Evolutionary conservation across 2,888 invertebrate genomes (phyloP).

Genomic region (Sphinx pinastri): DNA sequence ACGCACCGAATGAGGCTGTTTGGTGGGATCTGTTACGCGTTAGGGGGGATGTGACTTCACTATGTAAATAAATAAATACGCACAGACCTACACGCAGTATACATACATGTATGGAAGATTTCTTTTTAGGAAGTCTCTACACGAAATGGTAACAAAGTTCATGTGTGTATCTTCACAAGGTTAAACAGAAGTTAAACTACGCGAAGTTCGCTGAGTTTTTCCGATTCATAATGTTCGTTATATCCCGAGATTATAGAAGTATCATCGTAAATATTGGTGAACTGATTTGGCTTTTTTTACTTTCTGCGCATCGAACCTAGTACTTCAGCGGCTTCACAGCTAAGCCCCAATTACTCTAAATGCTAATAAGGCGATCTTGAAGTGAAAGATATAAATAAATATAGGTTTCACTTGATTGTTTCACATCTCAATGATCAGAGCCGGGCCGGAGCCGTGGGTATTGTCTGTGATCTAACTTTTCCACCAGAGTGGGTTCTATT

Average conservation of each 20-base stretch:
- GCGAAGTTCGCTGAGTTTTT: too few species aligned
- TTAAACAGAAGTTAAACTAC: too few species aligned
- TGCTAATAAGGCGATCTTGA: not conserved
- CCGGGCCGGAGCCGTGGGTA: not conserved
- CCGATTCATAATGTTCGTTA: too few species aligned
- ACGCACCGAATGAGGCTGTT: conserved; percentile 3
- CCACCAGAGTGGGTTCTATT: conserved; percentile 9
- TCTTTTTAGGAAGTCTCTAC: not conserved
- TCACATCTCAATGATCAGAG: conserved; percentile 8
- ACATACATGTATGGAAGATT: not conserved
- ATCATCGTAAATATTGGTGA: too few species aligned
- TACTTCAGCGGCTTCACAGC: too few species aligned
- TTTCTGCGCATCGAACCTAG: too few species aligned
- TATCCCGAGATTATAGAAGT: too few species aligned
- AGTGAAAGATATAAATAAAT: conserved; percentile 1
- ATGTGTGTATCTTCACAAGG: too few species aligned
- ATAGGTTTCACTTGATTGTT: not conserved
- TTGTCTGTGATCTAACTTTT: conserved; percentile 8
- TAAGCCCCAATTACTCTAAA: too few species aligned
- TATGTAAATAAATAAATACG: not conserved
- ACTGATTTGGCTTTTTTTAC: too few species aligned
- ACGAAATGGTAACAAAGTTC: not conserved
- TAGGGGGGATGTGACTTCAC: not conserved
- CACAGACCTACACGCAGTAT: too few species aligned
- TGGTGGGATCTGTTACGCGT: not conserved